phyloP scores from a whole-genome alignment of 2,113 vertebrate species.

The Rhea pennata region DNA sequence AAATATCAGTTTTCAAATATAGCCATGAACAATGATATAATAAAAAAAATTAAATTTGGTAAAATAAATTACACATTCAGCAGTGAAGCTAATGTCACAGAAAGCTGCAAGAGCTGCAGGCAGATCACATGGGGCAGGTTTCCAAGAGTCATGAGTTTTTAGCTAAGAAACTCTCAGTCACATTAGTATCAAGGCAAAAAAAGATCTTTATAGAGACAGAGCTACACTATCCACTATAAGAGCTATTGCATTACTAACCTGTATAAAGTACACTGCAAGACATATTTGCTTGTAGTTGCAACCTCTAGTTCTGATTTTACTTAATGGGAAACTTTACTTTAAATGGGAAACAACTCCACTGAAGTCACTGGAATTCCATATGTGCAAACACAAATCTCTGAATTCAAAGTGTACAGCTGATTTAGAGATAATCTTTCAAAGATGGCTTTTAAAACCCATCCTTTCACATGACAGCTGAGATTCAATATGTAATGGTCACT shows the following conservation, averaged over 20 bases:
- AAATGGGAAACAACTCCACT: background rate
- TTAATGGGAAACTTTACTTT: background rate
- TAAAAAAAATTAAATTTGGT: background rate
- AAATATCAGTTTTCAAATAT: background rate
- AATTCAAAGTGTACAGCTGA: background rate
- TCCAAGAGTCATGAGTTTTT: background rate
- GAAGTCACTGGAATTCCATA: background rate
- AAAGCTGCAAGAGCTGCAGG: slow-evolving; percentile 1
- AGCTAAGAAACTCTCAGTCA: background rate
- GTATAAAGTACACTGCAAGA: background rate
- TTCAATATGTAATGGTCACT: background rate
- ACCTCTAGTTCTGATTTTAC: background rate
- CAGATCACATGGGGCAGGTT: background rate
- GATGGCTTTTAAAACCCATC: background rate
- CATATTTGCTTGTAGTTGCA: background rate
- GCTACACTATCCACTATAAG: background rate
- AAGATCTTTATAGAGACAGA: background rate
- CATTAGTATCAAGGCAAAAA: background rate
- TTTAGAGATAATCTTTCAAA: background rate
- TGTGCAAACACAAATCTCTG: background rate
- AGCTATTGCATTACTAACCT: background rate
- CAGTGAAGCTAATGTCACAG: slow-evolving; percentile 16
- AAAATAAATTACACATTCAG: background rate
- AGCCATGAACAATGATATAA: background rate
- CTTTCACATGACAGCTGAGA: background rate